Base-by-base conservation (phyloP, 2,888 invertebrate genomes). In the Eupithecia subumbrata region DNA sequence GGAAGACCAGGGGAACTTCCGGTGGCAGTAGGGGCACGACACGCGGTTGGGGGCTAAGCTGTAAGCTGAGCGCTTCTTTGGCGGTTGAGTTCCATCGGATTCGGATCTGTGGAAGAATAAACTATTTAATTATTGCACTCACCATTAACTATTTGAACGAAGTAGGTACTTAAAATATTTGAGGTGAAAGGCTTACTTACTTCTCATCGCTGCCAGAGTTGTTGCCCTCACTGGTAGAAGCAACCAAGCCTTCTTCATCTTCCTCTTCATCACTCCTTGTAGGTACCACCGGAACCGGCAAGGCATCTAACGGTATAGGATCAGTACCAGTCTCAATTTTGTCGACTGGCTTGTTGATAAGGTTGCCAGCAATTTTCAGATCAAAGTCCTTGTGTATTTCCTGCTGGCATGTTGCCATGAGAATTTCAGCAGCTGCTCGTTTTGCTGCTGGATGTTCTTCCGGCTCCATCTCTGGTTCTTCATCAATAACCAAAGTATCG, bases 1-100 rank as follows among this genome's bases (percentile, higher is more conserved):
- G 43, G 98, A 99, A 0, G 98, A 98, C 99, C 99, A 99, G 0
- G 99, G 99, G 91, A 99, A 99, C 88, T 98, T 98, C 63, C 99
- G 96, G 84, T 97, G 97, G 91, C 99, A 99, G 87, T 98, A 98
- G 0, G 98, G 98, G 85, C 99, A 99, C 69, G 97, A 97, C 1
- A 99, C 98, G 37, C 99, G 96, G 90, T 99, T 99, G 0, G 99
- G 99, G 0, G 99, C 99, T 86, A 98, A 96, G 70, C 98, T 98
- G 90, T 99, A 99, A 0, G 99, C 99, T 18, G 98, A 99, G 85
- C 98, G 98, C 91, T 98, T 98, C 91, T 98, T 98, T 48, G 95
- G 95, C 68, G 95, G 95, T 69, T 93, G 95, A 56, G 92, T 94
- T 71, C 80, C 79, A 64, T 96, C 96, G 0, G 96, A 96, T 87